These are phyloP conservation scores for Psophia crepitans DNA, from an alignment of 2,113 vertebrate species.

Conservation along the genomic window DNA sequence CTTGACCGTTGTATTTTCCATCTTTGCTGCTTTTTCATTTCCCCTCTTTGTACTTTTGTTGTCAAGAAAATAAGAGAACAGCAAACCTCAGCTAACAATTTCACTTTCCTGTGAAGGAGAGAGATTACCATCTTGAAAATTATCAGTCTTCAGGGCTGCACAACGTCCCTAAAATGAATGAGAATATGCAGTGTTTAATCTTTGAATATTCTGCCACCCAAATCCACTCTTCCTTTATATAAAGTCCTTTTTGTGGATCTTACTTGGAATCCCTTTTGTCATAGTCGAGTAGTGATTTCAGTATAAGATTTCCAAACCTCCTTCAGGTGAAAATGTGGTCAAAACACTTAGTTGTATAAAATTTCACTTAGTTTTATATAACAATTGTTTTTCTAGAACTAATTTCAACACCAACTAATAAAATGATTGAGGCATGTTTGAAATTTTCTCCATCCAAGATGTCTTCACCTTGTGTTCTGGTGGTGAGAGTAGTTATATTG, in stretches of 20 bases:
- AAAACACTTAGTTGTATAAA: not conserved
- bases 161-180: not conserved
- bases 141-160: not conserved
- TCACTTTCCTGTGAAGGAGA: not conserved
- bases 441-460: not conserved
- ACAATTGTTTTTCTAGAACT: not conserved
- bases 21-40: not conserved
- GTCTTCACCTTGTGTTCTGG: not conserved
- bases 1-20: not conserved
- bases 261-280: not conserved
- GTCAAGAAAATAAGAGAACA: not conserved
- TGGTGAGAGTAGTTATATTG: not conserved
- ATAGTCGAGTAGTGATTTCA: not conserved
- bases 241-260: not conserved
- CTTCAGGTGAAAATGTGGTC: not conserved
- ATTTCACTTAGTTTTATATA: not conserved
- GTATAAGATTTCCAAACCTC: not conserved
- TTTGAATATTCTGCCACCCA: not conserved
- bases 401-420: not conserved
- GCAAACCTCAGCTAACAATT: not conserved
- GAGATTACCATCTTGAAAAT: not conserved
- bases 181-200: not conserved
- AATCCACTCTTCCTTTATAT: not conserved
- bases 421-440: not conserved
- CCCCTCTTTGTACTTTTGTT: not conserved